Evolutionary conservation across 2,888 invertebrate species (phyloP).

Genomic region (Apamea sordens): DNA sequence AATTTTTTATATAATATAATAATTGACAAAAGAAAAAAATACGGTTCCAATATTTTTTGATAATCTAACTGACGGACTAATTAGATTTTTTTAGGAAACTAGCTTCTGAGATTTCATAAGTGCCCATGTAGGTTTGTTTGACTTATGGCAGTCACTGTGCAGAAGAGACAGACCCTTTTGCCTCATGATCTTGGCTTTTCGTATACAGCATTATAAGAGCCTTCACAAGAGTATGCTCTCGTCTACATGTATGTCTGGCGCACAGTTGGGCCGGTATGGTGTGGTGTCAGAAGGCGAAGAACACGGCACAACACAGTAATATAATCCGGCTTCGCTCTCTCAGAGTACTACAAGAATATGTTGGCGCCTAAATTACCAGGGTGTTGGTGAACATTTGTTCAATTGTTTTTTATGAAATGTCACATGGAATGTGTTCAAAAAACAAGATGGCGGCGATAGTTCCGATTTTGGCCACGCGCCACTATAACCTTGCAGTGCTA

Average conservation of each 20-base stretch:
- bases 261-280: neutral
- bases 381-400: neutral
- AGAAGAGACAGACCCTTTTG: neutral
- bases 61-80: too few relatives aligned
- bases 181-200: neutral
- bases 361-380: neutral
- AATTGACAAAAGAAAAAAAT: too few relatives aligned
- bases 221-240: neutral
- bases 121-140: too few relatives aligned
- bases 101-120: too few relatives aligned
- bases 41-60: too few relatives aligned
- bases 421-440: neutral
- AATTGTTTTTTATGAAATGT: neutral
- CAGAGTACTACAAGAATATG: neutral
- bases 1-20: too few relatives aligned
- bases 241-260: neutral
- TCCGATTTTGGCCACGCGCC: neutral
- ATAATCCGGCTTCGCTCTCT: neutral
- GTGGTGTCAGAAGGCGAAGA: too few relatives aligned
- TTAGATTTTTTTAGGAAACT: too few relatives aligned
- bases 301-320: too few relatives aligned
- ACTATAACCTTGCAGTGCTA: neutral
- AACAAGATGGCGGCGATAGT: neutral
- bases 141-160: neutral
- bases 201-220: neutral